Evolutionary conservation across 2,797 vertebrate genomes (phyloP).

Genomic region (Antrozous pallidus): DNA sequence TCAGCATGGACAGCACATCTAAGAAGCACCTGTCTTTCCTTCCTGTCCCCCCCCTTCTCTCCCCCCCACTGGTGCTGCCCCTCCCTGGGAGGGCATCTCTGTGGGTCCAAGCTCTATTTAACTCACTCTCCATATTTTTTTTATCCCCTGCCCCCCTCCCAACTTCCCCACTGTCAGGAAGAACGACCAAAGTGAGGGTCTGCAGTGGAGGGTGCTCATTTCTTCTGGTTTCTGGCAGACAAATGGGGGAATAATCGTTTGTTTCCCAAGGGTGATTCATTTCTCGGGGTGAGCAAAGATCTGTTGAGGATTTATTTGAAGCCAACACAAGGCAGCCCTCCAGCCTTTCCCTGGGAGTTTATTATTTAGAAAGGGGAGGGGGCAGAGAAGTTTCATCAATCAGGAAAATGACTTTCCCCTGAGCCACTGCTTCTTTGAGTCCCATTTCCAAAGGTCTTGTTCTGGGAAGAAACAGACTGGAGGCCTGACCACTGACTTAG

Average conservation of each 20-base stretch:
- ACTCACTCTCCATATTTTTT: not conserved
- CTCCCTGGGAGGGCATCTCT: not conserved
- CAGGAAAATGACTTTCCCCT: conserved; percentile 49
- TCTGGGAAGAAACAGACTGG: not conserved
- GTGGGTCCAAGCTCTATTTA: not conserved
- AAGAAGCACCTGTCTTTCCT: not conserved
- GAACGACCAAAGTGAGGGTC: not conserved
- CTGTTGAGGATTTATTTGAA: conserved; percentile 50
- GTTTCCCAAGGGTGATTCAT: conserved; percentile 72
- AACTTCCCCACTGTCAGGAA: not conserved
- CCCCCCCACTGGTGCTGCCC: not conserved
- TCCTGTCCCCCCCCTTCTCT: accelerated
- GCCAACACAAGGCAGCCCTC: conserved; percentile 44
- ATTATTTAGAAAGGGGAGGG: conserved; percentile 5
- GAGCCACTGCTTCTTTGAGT: not conserved
- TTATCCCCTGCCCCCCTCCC: not conserved
- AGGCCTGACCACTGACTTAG: not conserved
- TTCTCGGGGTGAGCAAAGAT: conserved; percentile 40
- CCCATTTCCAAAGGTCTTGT: not conserved
- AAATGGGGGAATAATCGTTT: conserved; percentile 59
- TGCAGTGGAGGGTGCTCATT: not conserved
- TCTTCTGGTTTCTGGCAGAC: conserved; percentile 45
- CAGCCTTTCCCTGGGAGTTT: conserved; percentile 32
- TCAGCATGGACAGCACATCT: not conserved
- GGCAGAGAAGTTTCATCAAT: conserved; percentile 63